Evolutionary conservation across 2,113 vertebrate genomes (phyloP).

Genomic region (Caranx melampygus): DNA sequence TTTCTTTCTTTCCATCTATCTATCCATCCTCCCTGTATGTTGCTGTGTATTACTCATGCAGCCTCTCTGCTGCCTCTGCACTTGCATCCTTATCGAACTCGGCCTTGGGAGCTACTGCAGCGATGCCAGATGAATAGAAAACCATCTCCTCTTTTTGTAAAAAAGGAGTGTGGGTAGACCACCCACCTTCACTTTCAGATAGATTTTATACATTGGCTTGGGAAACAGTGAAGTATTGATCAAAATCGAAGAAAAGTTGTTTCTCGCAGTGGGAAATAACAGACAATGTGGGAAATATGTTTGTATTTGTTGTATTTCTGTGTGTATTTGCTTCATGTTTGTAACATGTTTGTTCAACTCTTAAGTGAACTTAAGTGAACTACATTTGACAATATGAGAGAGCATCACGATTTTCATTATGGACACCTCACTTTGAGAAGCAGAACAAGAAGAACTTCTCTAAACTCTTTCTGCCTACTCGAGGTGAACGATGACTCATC

Average conservation of each 20-base stretch:
- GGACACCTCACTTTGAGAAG: conserved; percentile 25
- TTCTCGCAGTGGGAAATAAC: conserved; percentile 35
- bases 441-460: conserved; percentile 21
- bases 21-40: conserved; percentile 9
- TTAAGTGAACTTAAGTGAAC: neutral
- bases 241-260: conserved; percentile 18
- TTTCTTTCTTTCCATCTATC: conserved; percentile 23
- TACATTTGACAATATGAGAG: neutral
- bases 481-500: conserved; percentile 56
- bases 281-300: conserved; percentile 1
- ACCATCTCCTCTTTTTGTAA: conserved; percentile 63
- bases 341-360: neutral
- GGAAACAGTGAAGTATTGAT: conserved; percentile 46
- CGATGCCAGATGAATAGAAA: conserved; percentile 67
- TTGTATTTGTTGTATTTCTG: neutral
- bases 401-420: neutral
- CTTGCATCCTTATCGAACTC: conserved; percentile 69
- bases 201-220: conserved; percentile 49
- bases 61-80: conserved; percentile 64
- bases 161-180: conserved; percentile 62
- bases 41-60: conserved; percentile 64
- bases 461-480: conserved; percentile 33
- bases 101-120: conserved; percentile 54
- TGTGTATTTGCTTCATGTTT: neutral
- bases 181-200: conserved; percentile 68